Percentiles rank a stretch among this genome's conserved stretches.
phyloP scores from a whole-genome alignment of 1,140 invertebrate species.

The Paralvinella palmiformis region DNA sequence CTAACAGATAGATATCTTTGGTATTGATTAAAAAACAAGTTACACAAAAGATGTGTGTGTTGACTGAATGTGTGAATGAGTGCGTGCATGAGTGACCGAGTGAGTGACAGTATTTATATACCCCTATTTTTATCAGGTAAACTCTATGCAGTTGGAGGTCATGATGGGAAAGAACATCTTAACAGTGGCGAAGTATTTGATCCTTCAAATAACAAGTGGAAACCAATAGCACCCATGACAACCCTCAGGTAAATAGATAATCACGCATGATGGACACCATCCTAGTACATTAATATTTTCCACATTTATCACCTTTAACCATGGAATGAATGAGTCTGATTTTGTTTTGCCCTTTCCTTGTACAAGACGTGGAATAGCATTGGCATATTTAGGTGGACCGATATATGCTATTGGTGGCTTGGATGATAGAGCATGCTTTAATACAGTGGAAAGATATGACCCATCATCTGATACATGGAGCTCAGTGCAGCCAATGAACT shows the following conservation, averaged over 20 bases:
- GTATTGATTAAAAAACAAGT: too few relatives aligned
- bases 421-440: constrained; percentile 47
- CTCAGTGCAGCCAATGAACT: constrained; percentile 48
- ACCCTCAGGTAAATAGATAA: constrained; percentile 35
- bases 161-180: constrained; percentile 47
- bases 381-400: constrained; percentile 46
- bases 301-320: background rate
- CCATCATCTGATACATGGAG: constrained; percentile 41
- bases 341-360: background rate
- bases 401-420: constrained; percentile 51
- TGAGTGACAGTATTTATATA: background rate
- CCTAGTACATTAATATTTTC: too few relatives aligned
- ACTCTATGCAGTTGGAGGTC: constrained; percentile 48
- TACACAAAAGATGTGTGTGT: too few relatives aligned
- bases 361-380: constrained; percentile 47
- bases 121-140: constrained; percentile 26
- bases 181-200: constrained; percentile 48
- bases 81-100: too few relatives aligned
- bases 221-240: constrained; percentile 41
- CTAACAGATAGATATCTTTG: too few relatives aligned
- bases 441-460: constrained; percentile 48
- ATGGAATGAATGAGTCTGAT: background rate
- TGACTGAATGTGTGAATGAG: too few relatives aligned
- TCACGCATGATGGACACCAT: background rate
- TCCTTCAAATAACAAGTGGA: constrained; percentile 44